Evolutionary conservation across 2,797 vertebrate genomes (phyloP), one percentile per base, ranked within the genome.

Genomic region (Hippocampus kuda): DNA sequence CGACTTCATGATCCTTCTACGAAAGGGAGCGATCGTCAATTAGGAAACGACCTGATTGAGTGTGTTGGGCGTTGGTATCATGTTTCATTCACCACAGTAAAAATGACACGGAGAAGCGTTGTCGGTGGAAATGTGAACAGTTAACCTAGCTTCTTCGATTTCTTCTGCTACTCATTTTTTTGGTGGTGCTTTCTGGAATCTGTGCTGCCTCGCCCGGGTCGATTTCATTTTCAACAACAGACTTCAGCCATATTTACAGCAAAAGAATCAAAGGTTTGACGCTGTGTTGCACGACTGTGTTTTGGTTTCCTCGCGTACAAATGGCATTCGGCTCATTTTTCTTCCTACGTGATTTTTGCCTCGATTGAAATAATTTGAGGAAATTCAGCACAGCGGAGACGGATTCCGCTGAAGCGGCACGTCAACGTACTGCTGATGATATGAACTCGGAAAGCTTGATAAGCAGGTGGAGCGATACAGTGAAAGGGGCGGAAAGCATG

Each of bases 241-340:
- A 34, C 34, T 34, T 34, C 7, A 1, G 7, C 34, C 34, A 38
- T 38, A 38, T 38, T 38, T 38, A 38, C 34, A 38, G 34, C 34
- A 38, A 38, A 38, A 38, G 5, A 38, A 38, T 38, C 34, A 8
- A 38, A 38, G 34, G 34, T 38, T 6, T 38, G 34, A 38, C 7
- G 34, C 34, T 8, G 34, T 38, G 34, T 38, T 38, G 34, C 6
- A 38, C 34, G 34, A 38, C 34, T 7, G 7, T 38, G 34, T 11
- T 54, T 54, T 54, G 24, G 51, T 54, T 54, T 54, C 51, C 51
- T 54, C 51, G 7, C n/a, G 51, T 24, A 54, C 10, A 54, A 24
- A 54, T 11, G 22, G 10, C 22, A 54, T 71, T 77, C 72, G 79
- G 86, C 76, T 70, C 72, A 84, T 84, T 85, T 86, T 87, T 88